Base-by-base conservation (phyloP, 2,797 vertebrate species). In the Cyclura pinguis region DNA sequence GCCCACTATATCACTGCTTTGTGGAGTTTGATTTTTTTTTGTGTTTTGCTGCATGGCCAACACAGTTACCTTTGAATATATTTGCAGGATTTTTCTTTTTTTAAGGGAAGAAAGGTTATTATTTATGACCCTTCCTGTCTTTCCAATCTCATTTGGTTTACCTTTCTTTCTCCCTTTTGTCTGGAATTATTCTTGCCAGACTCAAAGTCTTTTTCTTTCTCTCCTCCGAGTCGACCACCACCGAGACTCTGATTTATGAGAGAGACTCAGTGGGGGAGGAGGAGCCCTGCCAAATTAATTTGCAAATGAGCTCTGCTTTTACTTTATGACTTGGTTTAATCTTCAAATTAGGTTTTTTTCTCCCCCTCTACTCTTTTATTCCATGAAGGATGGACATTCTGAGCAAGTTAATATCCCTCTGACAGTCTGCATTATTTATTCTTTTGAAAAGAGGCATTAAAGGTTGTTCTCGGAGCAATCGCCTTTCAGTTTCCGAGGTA, bases 251-350 rank as follows among this genome's bases (percentile, higher is more conserved):
- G 87, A 81, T 91, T 85, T 88, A 88, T 85, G 86, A 74, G 57
- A 38, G 69, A 38, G 8, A 59, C n/a, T 55, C 69, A 16, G 12
- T 47, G 3, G 55, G 78, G 82, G 76, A 32, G 42, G 78, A 52
- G 0, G 27, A 74, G 13, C 3, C 1, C 20, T 35, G 67, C 55
- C 55, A 89, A 86, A 88, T 91, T 88, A 84, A 85, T 87, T 88
- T 91, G 77, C 83, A 91, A 69, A 86, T 76, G 77, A 86, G 84
- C 57, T 86, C 69, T 64, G 85, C 77, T 91, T 47, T 91, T 91
- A 85, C 87, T 85, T 85, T 91, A 81, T 13, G 64, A 80, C 64
- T 91, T 84, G 55, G 64, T 91, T 85, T 88, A 91, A 91, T 89
- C 90, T 89, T 89, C 87, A 86, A 82, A 89, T 91, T 85, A 86